Base-by-base conservation (phyloP, 2,888 invertebrate genomes). In the Caenorhabditis sp. region DNA sequence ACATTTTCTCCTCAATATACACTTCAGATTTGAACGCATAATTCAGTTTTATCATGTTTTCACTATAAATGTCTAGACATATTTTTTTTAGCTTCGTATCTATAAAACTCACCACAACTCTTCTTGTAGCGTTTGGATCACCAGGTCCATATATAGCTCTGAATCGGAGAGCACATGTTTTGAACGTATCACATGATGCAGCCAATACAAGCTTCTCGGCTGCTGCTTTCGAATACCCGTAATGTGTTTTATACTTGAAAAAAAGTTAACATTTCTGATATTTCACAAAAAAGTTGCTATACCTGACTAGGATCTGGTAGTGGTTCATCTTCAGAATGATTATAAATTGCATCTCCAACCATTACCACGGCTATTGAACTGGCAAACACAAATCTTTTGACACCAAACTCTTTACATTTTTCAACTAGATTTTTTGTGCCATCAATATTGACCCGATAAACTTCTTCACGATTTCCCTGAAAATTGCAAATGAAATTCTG, bases 91-190 rank as follows among this genome's bases (percentile, higher is more conserved):
- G n/a, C n/a, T n/a, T n/a, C n/a, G n/a, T n/a, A n/a, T n/a, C n/a
- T n/a, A n/a, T n/a, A n/a, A n/a, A 17, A 43, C 43, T 57, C 27
- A 72, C 73, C 1, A 62, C 68, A 17, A 73, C 73, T 68, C 66
- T 63, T 5, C 53, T 50, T 3, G 73, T 73, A 1, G 62, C 68
- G 21, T 73, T 73, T 17, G 73, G 73, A 19, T 73, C 73, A 31
- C 65, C 73, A 0, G 68, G 54, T 23, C 73, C 73, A 43, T 73
- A 73, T 21, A 73, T 68, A 1, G 54, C 73, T 0, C 73, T 23
- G 43, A 73, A 68, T 31, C 73, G 31, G 0, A 73, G 49, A 23
- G 57, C 50, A 1, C 36, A 49, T 4, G 73, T 73, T 21, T 68
- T 68, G 37, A 73, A 68, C 0, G 31, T 12, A 10, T 53, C 50